These are phyloP conservation scores for Chymomyza caudatula DNA, from an alignment of 2,888 invertebrate species.

Conservation along the genomic window DNA sequence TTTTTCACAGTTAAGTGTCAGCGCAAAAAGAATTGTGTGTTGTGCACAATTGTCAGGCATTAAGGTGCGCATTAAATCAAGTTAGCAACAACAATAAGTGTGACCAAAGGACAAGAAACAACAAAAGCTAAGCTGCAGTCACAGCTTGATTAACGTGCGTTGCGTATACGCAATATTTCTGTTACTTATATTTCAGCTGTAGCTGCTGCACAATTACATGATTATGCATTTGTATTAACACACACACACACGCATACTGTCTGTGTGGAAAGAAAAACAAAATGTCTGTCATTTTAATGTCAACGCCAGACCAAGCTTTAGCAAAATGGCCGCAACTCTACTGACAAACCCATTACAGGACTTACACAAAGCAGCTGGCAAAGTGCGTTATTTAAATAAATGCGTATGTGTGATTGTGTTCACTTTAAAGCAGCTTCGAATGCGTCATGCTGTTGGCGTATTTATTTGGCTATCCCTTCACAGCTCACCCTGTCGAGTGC, in stretches of 20 bases:
- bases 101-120: no score
- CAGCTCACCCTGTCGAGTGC: neutral
- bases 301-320: neutral
- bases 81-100: constrained; percentile 27
- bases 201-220: constrained; percentile 51
- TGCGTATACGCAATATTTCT: constrained; percentile 53
- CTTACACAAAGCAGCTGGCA: neutral
- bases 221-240: constrained; percentile 60
- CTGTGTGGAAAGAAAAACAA: constrained; percentile 9
- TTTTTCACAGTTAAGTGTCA: constrained; percentile 72
- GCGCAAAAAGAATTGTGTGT: constrained; percentile 41
- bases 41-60: constrained; percentile 61
- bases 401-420: neutral
- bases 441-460: constrained; percentile 2
- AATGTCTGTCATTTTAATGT: constrained; percentile 17
- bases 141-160: constrained; percentile 21
- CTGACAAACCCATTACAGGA: constrained; percentile 35
- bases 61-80: constrained; percentile 69
- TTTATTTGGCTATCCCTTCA: constrained; percentile 5
- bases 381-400: constrained; percentile 19
- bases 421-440: constrained; percentile 3
- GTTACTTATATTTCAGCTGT: constrained; percentile 36
- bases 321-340: constrained; percentile 1
- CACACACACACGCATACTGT: constrained; percentile 4
- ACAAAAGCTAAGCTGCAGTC: constrained; percentile 1